Evolutionary conservation across 2,888 invertebrate genomes (phyloP), one percentile per base, ranked within the genome.

Genomic region (Pachliopta kotzebuea): DNA sequence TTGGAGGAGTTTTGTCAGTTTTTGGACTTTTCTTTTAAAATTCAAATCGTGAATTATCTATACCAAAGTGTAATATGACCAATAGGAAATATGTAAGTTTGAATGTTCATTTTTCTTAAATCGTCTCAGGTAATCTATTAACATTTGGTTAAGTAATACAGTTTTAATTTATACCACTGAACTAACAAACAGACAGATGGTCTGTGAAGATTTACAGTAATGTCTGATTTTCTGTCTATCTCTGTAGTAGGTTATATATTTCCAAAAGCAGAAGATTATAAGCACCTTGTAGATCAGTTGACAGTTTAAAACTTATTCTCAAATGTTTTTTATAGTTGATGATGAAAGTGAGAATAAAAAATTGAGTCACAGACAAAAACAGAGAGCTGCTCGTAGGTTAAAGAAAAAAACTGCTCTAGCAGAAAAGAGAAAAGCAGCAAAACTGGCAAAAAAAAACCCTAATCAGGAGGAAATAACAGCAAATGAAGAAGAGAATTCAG

Each of bases 361-460:
- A 71, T 78, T 96, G 20, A 95, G 95, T 68, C 95, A 94, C 74
- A 92, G 94, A 62, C 96, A 96, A 74, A 95, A 94, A 73, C 94
- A 95, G 77, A 91, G 96, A 57, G 92, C 92, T 14, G 93, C 90
- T 8, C 94, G 95, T 70, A 87, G 96, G 60, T 77, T 84, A 37
- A 92, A 93, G 66, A 94, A 93, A 74, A 93, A 93, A 74, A 78
- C 84, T 67, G 88, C 87, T 72, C 71, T 90, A 63, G 77, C 77
- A 52, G 91, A 92, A 72, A 90, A 88, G 72, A 85, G 75, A 66
- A 92, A 85, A 75, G 78, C 84, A 37, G 66, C 86, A 20, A 92
- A 92, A 70, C 74, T 78, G 69, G 85, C 88, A 0, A 89, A 90
- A 71, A 88, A 90, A 64, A 88, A 86, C 82, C 85, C 83, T 62